Conservation (phyloP, 2,113 vertebrate genomes). For the Natator depressus region DNA sequence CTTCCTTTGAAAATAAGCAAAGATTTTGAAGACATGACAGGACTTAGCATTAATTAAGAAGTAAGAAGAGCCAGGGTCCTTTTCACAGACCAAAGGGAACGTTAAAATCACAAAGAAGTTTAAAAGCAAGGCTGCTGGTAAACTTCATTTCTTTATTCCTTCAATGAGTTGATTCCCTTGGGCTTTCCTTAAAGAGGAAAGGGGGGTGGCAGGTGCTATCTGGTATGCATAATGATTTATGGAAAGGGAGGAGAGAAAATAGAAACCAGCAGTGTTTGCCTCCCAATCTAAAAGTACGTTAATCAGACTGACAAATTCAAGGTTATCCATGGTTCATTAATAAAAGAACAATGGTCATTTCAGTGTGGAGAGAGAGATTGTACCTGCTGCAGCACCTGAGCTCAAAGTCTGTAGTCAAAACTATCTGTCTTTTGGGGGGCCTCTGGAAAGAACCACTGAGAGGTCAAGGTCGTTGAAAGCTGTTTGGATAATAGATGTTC, state of each 20-base stretch:
- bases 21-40: neutral
- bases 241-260: neutral
- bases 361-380: neutral
- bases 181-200: neutral
- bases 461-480: neutral
- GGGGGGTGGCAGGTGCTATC: neutral
- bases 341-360: neutral
- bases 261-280: neutral
- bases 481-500: neutral
- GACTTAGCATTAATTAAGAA: neutral
- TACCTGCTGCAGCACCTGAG: neutral
- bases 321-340: neutral
- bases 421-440: neutral
- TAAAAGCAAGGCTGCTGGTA: neutral
- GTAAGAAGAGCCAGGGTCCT: neutral
- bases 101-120: neutral
- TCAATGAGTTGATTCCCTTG: neutral
- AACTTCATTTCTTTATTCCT: neutral
- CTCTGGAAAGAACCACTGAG: neutral
- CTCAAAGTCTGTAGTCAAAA: neutral
- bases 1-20: neutral
- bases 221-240: neutral
- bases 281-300: neutral
- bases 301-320: neutral
- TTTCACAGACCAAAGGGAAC: neutral